Evolutionary conservation across 2,888 invertebrate species (phyloP), one percentile per base, ranked within the genome.

Genomic region (Cantharis nigra): DNA sequence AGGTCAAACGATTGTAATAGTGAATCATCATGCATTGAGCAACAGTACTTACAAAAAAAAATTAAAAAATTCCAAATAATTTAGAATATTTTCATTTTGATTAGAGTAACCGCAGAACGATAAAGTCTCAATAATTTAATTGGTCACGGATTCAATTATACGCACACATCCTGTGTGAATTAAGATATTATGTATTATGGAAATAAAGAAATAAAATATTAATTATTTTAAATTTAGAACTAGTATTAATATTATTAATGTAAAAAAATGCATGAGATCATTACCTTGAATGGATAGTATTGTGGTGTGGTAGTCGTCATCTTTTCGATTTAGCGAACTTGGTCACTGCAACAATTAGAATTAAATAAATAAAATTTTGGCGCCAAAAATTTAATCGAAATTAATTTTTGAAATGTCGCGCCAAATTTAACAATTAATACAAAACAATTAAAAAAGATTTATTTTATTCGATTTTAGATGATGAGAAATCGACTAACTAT

Each of bases 241-340:
- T 49, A 26, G 26, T 26, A n/a, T n/a, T 49, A 49, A 49, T n/a
- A 49, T n/a, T n/a, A 49, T n/a, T 49, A 49, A 49, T 2, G 49
- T 33, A n/a, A 49, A 49, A 49, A 49, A 49, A 49, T n/a, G 49
- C 49, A 49, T 49, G 49, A n/a, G 70, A 79, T 72, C 86, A 91
- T 93, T 89, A 95, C 95, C 93, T 95, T 95, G 92, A 95, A 95
- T 86, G 95, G 95, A 89, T 95, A 95, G 89, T 95, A 95, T 89
- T 95, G 94, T 9, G 75, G 72, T 87, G 94, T 72, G 18, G 69
- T 93, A 89, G 93, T 92, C 94, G 93, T 92, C 94, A 94, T 94
- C 87, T 89, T 7, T 49, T 92, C 89, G 79, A 20, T 72, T 73
- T 30, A 18, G 28, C 10, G 18, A 71, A 65, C 33, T 28, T 16